Base-by-base conservation (phyloP, 2,113 vertebrate genomes). In the Agapornis roseicollis region DNA sequence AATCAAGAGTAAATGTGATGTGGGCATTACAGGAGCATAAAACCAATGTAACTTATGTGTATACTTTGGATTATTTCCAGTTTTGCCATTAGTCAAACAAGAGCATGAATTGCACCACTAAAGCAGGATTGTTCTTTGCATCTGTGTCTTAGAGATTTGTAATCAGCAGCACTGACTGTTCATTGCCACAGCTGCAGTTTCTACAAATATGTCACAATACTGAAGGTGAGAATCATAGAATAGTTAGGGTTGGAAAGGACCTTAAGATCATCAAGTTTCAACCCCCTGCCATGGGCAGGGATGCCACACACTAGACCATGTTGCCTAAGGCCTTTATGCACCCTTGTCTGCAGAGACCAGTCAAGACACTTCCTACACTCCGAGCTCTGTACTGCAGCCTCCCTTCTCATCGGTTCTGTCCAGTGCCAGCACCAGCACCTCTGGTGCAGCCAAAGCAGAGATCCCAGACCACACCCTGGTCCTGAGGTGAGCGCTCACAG, bases 371-470 rank as follows among this genome's bases (percentile, higher is more conserved):
- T 35, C 35, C 56, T 58, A 35, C 56, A 24, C 33, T 58, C 33
- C 20, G 6, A 58, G 56, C 6, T 35, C 22, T 7, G 33, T 1
- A 3, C 33, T 7, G 33, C 56, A 58, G 22, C 56, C 22, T 58
- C 33, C 22, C 56, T 4, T 58, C 14, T 58, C 33, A 35, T 35
- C 3, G 13, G 20, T 16, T 58, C n/a, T 35, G 33, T 58, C 9
- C 4, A 4, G 13, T 16, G 22, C 33, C 2, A 2, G 35, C 2
- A 4, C 22, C 1, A 4, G 22, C 20, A 58, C 56, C 56, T 23
- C 56, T 24, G 56, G 33, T 22, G 33, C 33, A 58, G n/a, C 33
- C 33, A 10, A 6, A 58, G n/a, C 22, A 58, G 22, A 35, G 56
- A 20, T 58, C 22, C 33, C 56, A 58, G 20, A 23, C 9, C 3